Base-by-base conservation (phyloP, 2,888 invertebrate species). In the Hololepta plana region DNA sequence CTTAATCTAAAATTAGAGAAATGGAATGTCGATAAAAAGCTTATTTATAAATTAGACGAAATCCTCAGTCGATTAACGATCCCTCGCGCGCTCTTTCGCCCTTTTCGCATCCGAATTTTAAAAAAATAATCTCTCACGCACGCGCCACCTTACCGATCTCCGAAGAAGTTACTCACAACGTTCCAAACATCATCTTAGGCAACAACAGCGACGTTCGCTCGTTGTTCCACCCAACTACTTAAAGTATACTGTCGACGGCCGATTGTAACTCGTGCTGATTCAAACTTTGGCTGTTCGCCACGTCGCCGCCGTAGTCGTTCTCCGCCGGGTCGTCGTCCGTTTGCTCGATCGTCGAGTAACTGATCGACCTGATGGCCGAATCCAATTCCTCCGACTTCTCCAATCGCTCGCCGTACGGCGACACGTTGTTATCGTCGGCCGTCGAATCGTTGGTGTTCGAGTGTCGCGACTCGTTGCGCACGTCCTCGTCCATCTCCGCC, bases 221-320 rank as follows among this genome's bases (percentile, higher is more conserved):
- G n/a, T n/a, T n/a, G n/a, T n/a, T n/a, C n/a, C n/a, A 4, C 4
- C 3, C 11, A 6, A n/a, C n/a, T n/a, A 22, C 20, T 35, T 38
- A 49, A 28, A 50, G 35, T 32, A 55, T 55, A 35, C 53, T 53
- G 31, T 52, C 53, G 15, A 55, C 53, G 12, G 55, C 55, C 23
- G 49, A 49, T 32, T 53, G 53, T n/a, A 55, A 46, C 34, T 54
- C 54, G 20, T 46, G 47, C 26, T 49, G 50, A 31, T 53, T 53
- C 20, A 49, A 36, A 32, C 38, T 39, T 15, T 43, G 45, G 27
- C 38, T 35, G 19, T 45, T 45, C 30, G 49, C 32, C 12, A 47
- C 46, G 27, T 44, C 41, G 16, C 41, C 38, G 20, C 43, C 38
- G 22, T 39, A 36, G 11, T 37, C 36, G 9, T 38, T 28, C 13